Percentiles rank a stretch among this genome's conserved stretches.
Evolutionary conservation across 2,113 vertebrate species (phyloP).

Genomic region (Erythrocercus mccallii): DNA sequence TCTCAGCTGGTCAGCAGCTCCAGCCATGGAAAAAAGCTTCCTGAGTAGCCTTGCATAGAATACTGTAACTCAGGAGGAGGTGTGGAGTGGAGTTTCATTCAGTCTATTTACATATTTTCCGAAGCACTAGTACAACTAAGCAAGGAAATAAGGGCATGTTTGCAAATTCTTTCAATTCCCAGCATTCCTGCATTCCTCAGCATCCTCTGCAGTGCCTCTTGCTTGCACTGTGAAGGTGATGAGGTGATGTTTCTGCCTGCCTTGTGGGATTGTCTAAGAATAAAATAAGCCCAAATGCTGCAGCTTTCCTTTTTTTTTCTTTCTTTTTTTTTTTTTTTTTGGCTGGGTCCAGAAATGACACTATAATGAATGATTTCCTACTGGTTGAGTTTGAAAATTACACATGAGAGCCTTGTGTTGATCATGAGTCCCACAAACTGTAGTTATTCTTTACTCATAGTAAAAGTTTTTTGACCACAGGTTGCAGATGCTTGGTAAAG

Average conservation of each 20-base stretch:
- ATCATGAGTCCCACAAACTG: fast-evolving
- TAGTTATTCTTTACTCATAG: not conserved
- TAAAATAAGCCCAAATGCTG: not conserved
- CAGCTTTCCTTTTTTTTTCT: not conserved
- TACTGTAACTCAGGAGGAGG: not conserved
- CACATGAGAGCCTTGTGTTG: not conserved
- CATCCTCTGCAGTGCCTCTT: not conserved
- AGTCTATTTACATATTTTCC: not conserved
- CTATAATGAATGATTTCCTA: not conserved
- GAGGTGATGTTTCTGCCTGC: not conserved
- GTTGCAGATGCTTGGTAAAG: not conserved
- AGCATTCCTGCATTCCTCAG: constrained; percentile 12
- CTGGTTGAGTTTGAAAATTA: not conserved
- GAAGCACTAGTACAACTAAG: not conserved
- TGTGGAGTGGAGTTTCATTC: not conserved
- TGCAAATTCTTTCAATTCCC: constrained; percentile 28
- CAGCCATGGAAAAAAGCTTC: not conserved
- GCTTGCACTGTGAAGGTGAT: not conserved
- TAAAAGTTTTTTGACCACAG: not conserved
- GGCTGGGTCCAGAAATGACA: not conserved
- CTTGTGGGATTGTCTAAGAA: not conserved
- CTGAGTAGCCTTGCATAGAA: not conserved
- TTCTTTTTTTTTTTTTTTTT: not conserved
- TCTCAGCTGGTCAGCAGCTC: not conserved
- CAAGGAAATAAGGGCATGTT: not conserved